phyloP scores from a whole-genome alignment of 23 tunicate species.

The Ascidia mentula region DNA sequence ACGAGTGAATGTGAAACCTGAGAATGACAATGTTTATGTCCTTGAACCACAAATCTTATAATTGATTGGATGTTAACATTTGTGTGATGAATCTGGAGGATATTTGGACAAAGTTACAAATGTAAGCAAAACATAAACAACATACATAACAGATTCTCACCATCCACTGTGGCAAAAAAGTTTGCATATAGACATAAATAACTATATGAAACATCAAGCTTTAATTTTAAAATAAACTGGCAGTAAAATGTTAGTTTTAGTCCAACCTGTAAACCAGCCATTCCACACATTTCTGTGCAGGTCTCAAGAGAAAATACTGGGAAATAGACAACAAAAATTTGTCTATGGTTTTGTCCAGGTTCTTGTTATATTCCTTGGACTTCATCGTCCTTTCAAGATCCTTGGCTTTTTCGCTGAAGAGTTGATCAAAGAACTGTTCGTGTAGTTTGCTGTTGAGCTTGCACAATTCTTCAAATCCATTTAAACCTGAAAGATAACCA shows the following conservation, averaged over 20 bases:
- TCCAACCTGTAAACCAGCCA: conserved; percentile 65
- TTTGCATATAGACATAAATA: too few relatives aligned
- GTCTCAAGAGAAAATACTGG: conserved; percentile 55
- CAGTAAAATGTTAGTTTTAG: neutral
- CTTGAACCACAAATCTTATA: too few relatives aligned
- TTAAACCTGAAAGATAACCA: conserved; percentile 28
- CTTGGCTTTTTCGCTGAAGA: conserved; percentile 59
- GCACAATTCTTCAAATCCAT: conserved; percentile 62
- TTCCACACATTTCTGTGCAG: conserved; percentile 67
- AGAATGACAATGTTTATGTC: too few relatives aligned
- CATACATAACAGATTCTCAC: too few relatives aligned
- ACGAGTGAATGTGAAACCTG: conserved; percentile 49
- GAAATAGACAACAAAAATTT: conserved; percentile 30
- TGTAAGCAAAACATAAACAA: too few relatives aligned
- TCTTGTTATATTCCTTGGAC: conserved; percentile 36
- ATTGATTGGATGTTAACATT: too few relatives aligned
- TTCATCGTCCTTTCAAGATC: conserved; percentile 51
- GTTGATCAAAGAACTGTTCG: conserved; percentile 17
- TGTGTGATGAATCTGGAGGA: too few relatives aligned
- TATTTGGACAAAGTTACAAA: too few relatives aligned
- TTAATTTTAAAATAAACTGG: too few relatives aligned
- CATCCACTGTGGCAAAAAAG: too few relatives aligned
- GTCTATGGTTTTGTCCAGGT: conserved; percentile 34
- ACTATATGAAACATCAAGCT: too few relatives aligned
- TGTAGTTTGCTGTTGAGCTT: conserved; percentile 14